Base-by-base conservation (phyloP, 2,888 invertebrate species). In the Steromphala cineraria region DNA sequence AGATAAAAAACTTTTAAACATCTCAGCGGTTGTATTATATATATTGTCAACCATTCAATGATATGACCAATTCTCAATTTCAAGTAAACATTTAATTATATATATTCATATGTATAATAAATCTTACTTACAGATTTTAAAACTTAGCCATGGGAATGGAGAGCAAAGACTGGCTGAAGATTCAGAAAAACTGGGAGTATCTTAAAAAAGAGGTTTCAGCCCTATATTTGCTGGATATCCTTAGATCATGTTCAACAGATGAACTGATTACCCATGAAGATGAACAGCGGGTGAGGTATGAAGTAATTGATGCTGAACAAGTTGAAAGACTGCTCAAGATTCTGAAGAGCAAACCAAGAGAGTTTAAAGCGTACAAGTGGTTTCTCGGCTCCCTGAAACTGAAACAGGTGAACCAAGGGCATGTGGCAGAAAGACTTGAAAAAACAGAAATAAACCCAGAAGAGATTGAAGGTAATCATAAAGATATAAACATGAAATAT, bases 221-320 rank as follows among this genome's bases (percentile, higher is more conserved):
- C 10, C 2, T 24, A 13, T 62, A 62, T 28, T n/a, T 62, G 28
- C 17, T 62, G 10, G 71, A 71, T 31, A 36, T 31, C 36, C 71
- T 31, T 2, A 2, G 36, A 19, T 71, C 36, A 8, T 71, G 31
- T 71, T 2, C 40, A 7, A 36, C 36, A 3, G 40, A 40, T n/a
- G 24, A 21, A 21, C 21, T 56, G 10, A 19, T 71, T n/a, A 36
- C 71, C 13, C 31, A 36, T 5, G 71, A 71, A 40, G 71, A 71
- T 71, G 71, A 71, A 71, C 71, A 71, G 71, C 28, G 71, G n/a
- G 40, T 71, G n/a, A 71, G 8, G 24, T 71, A 71, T 71, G 71
- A 71, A 36, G 15, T 19, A 71, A 40, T 71, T 15, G 71, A 71
- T 19, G 71, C 31, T 31, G 71, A 71, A n/a, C 36, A 71, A 36